phyloP scores from a whole-genome alignment of 2,888 invertebrate species.

The Hofmannophila pseudospretella region DNA sequence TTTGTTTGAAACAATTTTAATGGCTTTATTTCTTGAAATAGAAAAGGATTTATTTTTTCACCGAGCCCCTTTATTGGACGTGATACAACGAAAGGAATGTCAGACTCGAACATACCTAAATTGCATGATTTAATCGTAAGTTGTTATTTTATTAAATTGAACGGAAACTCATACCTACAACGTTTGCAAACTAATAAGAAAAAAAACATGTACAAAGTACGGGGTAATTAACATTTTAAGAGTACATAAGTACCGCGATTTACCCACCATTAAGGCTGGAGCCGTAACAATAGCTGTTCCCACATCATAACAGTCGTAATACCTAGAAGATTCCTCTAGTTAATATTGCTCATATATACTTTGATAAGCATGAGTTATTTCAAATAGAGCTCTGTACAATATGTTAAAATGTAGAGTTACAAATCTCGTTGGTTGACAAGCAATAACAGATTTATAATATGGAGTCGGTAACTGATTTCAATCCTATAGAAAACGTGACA shows the following conservation, averaged over 20 bases:
- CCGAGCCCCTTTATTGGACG: no score
- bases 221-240: slow-evolving; percentile 48
- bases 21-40: slow-evolving; percentile 6
- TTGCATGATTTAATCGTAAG: no score
- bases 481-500: no score
- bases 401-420: neutral
- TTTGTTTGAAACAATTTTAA: slow-evolving; percentile 10
- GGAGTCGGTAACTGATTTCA: no score
- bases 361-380: slow-evolving; percentile 1
- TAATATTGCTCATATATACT: slow-evolving; percentile 22
- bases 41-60: no score
- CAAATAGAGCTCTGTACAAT: no score
- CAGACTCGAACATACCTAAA: no score
- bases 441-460: no score
- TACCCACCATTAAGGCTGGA: slow-evolving; percentile 48
- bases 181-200: slow-evolving; percentile 28
- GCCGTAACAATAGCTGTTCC: slow-evolving; percentile 48
- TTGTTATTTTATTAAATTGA: no score
- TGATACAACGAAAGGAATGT: no score
- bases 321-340: slow-evolving; percentile 25
- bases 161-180: slow-evolving; percentile 13
- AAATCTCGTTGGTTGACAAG: no score
- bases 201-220: slow-evolving; percentile 30
- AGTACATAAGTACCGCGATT: slow-evolving; percentile 33
- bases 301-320: slow-evolving; percentile 65